phyloP scores from a whole-genome alignment of 2,797 vertebrate species.

The Chelon labrosus region DNA sequence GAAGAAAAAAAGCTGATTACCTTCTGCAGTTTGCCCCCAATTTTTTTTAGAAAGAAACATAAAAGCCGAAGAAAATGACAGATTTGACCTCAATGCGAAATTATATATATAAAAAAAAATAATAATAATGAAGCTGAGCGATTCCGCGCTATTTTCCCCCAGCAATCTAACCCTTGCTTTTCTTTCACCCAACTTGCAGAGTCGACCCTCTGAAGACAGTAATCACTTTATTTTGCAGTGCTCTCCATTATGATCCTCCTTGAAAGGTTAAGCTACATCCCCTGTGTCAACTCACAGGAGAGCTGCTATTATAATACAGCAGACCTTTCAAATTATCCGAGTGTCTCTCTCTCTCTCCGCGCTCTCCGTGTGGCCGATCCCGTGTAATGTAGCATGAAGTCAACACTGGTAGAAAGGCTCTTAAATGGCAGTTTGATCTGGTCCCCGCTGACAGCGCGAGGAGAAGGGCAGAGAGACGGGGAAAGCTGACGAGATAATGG shows the following conservation, averaged over 20 bases:
- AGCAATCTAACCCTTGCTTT: background rate
- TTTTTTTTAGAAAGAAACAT: constrained; percentile 10
- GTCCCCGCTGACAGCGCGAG: constrained; percentile 9
- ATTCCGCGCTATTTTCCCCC: constrained; percentile 18
- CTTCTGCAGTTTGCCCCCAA: constrained; percentile 1
- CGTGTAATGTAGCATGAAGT: constrained; percentile 39
- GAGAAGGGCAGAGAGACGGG: background rate
- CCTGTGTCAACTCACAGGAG: constrained; percentile 31
- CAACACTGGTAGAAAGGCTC: constrained; percentile 1
- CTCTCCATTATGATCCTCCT: constrained; percentile 39
- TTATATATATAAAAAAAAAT: constrained; percentile 24
- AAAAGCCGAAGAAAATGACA: constrained; percentile 4
- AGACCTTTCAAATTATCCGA: constrained; percentile 34
- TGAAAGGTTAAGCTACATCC: constrained; percentile 57
- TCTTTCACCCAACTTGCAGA: constrained; percentile 3
- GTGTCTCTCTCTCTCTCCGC: background rate
- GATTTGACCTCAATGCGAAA: constrained; percentile 41
- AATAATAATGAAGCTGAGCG: constrained; percentile 45
- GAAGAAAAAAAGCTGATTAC: background rate
- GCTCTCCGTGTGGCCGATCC: constrained; percentile 26
- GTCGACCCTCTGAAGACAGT: constrained; percentile 34
- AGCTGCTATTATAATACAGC: constrained; percentile 22
- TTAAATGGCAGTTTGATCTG: constrained; percentile 31
- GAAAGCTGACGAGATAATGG: background rate
- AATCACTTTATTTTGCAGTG: constrained; percentile 48